These are phyloP conservation scores for Chrysolina haemoptera DNA, from an alignment of 2,888 invertebrate species.

Conservation along the genomic window DNA sequence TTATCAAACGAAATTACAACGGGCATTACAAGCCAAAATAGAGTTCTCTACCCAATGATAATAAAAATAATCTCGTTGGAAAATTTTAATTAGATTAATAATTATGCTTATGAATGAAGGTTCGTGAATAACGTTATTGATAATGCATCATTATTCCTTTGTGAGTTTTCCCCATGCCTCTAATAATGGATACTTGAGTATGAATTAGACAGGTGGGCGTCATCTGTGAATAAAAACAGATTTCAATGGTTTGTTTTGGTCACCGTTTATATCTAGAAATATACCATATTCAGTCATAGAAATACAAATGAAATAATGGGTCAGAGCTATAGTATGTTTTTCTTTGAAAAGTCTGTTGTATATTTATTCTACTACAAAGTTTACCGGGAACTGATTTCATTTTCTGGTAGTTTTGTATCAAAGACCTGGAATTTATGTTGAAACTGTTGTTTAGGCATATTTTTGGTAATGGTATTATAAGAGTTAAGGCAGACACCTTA, in stretches of 20 bases:
- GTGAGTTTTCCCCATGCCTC: constrained; percentile 1
- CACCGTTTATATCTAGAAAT: neutral
- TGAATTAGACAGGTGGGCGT: constrained; percentile 9
- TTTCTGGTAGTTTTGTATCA: no score
- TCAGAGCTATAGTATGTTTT: no score
- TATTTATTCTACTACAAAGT: no score
- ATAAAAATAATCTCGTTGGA: neutral
- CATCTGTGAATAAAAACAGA: neutral
- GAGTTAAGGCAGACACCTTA: no score
- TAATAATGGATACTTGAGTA: constrained; percentile 6
- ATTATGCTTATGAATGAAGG: neutral
- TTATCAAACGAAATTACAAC: no score
- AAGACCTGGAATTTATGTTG: no score
- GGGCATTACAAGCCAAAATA: neutral
- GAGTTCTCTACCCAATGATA: neutral
- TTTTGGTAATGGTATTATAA: no score
- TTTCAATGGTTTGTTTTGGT: neutral
- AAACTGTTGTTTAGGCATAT: no score
- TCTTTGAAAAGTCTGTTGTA: no score
- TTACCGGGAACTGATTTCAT: no score
- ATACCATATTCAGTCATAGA: neutral
- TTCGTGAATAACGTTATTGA: neutral
- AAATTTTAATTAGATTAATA: neutral
- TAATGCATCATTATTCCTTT: neutral
- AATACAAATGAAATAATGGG: neutral